These are phyloP conservation scores for Coturnix japonica DNA, from an alignment of 2,113 vertebrate species.

Conservation along the genomic window DNA sequence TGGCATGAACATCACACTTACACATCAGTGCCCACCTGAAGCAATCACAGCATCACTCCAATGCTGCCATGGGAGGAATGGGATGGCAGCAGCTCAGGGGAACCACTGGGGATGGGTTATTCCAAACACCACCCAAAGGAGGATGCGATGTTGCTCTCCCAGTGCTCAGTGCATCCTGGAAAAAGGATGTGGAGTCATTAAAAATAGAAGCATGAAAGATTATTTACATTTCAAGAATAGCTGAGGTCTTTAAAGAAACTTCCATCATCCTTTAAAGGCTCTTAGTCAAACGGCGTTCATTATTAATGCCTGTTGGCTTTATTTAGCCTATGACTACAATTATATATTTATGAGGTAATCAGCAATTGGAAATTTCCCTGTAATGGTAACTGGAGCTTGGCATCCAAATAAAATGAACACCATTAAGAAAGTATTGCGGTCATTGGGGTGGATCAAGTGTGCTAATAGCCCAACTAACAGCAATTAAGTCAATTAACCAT, in stretches of 20 bases:
- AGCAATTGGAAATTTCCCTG: slow-evolving; percentile 84
- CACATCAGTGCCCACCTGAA: not conserved
- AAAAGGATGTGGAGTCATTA: slow-evolving; percentile 62
- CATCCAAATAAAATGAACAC: slow-evolving; percentile 79
- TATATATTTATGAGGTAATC: slow-evolving; percentile 87
- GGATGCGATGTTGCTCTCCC: not conserved
- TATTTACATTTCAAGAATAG: slow-evolving; percentile 76
- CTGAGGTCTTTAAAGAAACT: slow-evolving; percentile 61
- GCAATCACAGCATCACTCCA: not conserved
- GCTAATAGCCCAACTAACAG: slow-evolving; percentile 85
- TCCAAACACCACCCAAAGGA: not conserved
- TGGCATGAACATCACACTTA: not conserved
- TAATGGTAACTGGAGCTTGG: slow-evolving; percentile 87
- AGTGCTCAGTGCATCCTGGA: not conserved
- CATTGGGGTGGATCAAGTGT: slow-evolving; percentile 85
- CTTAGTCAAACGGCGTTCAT: slow-evolving; percentile 71
- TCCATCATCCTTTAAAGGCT: slow-evolving; percentile 61
- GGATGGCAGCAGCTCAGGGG: accelerated
- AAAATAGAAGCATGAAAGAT: slow-evolving; percentile 74
- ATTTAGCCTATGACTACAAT: slow-evolving; percentile 83
- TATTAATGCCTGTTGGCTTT: slow-evolving; percentile 80
- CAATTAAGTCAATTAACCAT: slow-evolving; percentile 88
- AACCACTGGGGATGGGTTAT: accelerated
- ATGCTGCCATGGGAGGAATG: not conserved
- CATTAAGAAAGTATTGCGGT: slow-evolving; percentile 81